A percentile compares a stretch with the other conserved stretches of the same genome.
Conservation (phyloP, 2,888 invertebrate species). For the Drosophila tanythrix region DNA sequence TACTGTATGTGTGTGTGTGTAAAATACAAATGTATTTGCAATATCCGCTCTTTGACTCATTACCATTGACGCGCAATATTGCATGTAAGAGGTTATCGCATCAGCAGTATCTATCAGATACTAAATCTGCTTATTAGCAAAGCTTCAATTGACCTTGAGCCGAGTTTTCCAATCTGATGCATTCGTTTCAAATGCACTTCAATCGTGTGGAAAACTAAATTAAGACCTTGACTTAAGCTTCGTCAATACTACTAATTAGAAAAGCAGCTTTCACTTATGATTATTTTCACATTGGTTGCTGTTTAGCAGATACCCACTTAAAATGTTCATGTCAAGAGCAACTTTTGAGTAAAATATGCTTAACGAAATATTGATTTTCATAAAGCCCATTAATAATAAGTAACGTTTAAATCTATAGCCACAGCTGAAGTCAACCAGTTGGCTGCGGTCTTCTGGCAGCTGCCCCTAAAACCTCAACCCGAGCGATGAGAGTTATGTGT, state of each 20-base stretch:
- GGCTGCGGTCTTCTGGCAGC: background rate
- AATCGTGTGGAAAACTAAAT: conserved; percentile 1
- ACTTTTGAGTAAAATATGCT: background rate
- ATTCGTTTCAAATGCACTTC: conserved; percentile 1
- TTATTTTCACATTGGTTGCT: background rate
- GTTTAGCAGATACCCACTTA: background rate
- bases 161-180: background rate
- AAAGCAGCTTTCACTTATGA: background rate
- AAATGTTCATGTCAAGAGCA: background rate
- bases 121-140: background rate
- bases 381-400: conserved; percentile 20
- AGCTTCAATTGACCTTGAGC: conserved; percentile 10
- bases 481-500: conserved; percentile 20
- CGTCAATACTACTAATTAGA: background rate
- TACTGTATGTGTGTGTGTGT: conserved; percentile 6
- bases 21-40: conserved; percentile 62
- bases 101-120: conserved; percentile 22
- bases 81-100: background rate
- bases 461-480: background rate
- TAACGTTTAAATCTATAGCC: background rate
- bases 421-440: conserved; percentile 5
- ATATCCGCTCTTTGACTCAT: conserved; percentile 66
- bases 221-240: background rate
- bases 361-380: conserved; percentile 5
- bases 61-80: conserved; percentile 36